Evolutionary conservation across 2,888 invertebrate species (phyloP).

Genomic region (Catocala sponsa): DNA sequence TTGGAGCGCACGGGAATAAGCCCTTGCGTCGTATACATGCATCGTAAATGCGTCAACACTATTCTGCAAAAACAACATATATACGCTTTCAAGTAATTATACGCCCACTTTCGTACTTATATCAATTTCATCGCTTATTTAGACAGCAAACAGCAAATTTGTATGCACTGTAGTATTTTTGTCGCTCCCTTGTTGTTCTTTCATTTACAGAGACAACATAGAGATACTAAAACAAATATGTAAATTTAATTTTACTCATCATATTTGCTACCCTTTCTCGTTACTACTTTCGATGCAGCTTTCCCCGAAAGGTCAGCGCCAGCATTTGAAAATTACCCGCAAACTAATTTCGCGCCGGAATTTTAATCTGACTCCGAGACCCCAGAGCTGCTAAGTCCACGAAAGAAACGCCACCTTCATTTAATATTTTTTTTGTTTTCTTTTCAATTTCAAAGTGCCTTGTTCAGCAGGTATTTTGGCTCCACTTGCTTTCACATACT

Average conservation of each 20-base stretch:
- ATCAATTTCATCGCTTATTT: neutral
- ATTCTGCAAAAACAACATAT: too few relatives aligned
- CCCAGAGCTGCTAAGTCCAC: neutral
- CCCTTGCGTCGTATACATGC: too few relatives aligned
- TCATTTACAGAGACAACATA: neutral
- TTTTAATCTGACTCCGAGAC: conserved; percentile 1
- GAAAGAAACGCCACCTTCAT: conserved; percentile 1
- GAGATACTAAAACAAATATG: conserved; percentile 4
- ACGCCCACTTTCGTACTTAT: neutral
- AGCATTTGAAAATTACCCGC: conserved; percentile 10
- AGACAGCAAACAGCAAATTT: neutral
- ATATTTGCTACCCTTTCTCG: conserved; percentile 8
- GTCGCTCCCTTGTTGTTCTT: conserved; percentile 1
- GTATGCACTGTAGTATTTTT: neutral
- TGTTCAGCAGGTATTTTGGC: conserved; percentile 1
- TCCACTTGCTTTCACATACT: neutral
- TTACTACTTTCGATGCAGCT: conserved; percentile 3
- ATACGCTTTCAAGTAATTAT: too few relatives aligned
- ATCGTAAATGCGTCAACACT: too few relatives aligned
- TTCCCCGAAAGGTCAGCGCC: conserved; percentile 1
- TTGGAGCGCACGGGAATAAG: too few relatives aligned
- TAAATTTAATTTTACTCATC: conserved; percentile 8
- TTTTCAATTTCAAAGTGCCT: conserved; percentile 9
- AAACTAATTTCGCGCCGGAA: conserved; percentile 5
- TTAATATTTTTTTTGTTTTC: conserved; percentile 5